Evolutionary conservation across 2,797 vertebrate species (phyloP), one percentile per base, ranked within the genome.

Genomic region (Rousettus madagascariensis): DNA sequence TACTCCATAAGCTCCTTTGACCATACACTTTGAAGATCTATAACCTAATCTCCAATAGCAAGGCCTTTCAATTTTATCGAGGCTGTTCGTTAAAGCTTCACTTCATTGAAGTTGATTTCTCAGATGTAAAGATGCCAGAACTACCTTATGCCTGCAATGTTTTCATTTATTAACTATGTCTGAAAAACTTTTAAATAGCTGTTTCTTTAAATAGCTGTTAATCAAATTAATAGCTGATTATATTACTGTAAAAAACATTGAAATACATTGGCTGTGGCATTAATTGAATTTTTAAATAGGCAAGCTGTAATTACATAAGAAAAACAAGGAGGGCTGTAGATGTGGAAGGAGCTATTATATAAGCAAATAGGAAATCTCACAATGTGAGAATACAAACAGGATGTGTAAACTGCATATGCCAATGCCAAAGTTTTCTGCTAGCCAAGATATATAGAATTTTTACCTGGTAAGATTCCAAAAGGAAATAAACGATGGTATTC

Each of bases 361-460:
- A 96, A 97, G 20, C 24, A 96, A 96, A 96, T 38, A 93, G 55
- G 55, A 95, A 96, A 61, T 83, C 49, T 91, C 79, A 51, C 4
- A 61, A 63, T 97, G 61, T 22, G 17, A 95, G 65, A 97, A 96
- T 53, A 61, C 24, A 97, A 97, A 94, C 55, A 97, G 88, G 90
- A 97, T 88, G 55, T 72, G 91, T 97, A 97, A 96, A 93, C 6
- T 91, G 6, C 71, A 97, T 97, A 97, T 49, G 43, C 22, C 59
- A 97, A 92, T 53, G 91, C 86, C 71, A 93, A 93, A 55, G 38
- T 30, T 91, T 83, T 94, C 57, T 94, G 43, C 3, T 63, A 93
- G 72, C 89, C 85, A 98, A 97, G 53, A 87, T 91, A 94, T 63
- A 95, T 89, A 97, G 68, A 95, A 97, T 49, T 97, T 98, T 97